Base-by-base conservation (phyloP, 2,113 vertebrate species). In the Pelmatolapia mariae region DNA sequence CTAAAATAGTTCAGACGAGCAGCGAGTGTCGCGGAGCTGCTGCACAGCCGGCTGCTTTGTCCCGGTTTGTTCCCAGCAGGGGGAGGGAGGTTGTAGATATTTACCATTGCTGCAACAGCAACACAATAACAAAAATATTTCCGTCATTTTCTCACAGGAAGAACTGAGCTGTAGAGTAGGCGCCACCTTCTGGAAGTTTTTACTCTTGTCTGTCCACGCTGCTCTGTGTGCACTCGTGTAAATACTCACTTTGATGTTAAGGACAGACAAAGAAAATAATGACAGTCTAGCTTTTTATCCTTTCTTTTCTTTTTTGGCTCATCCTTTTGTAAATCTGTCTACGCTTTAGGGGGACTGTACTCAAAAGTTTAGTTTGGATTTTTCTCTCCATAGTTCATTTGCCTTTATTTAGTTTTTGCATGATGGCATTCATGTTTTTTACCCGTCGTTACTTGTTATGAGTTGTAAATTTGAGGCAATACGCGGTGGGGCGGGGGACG, bases 231-330 rank as follows among this genome's bases (percentile, higher is more conserved):
- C 87, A 91, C 89, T 78, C 47, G 47, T 95, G 91, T 95, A 95
- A 93, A 94, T 94, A 93, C 61, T 89, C 88, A 90, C 90, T 54
- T 84, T 40, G 76, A 85, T 85, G 87, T 93, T 84, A 61, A 36
- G 24, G 82, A 89, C 85, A 33, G 73, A 50, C 38, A 52, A 82
- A 90, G 80, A 78, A 90, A 85, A 68, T 2, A 38, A 54, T 6
- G 4, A 50, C 43, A 47, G 76, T 85, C 68, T 63, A 2, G 47
- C 50, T 63, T 87, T 83, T 83, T 11, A 5, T 38, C 54, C 3
- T 63, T 33, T 43, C 6, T 73, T 9, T 78, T 15, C 54, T 59
- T 2, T 47, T 76, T 7, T 3, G 61, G 10, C 24, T 71, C 45
- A 63, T 4, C 24, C 63, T 45, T 81, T 80, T 83, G 38, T 80